Conservation (phyloP, 2,797 vertebrate genomes). For the Fratercula arctica region DNA sequence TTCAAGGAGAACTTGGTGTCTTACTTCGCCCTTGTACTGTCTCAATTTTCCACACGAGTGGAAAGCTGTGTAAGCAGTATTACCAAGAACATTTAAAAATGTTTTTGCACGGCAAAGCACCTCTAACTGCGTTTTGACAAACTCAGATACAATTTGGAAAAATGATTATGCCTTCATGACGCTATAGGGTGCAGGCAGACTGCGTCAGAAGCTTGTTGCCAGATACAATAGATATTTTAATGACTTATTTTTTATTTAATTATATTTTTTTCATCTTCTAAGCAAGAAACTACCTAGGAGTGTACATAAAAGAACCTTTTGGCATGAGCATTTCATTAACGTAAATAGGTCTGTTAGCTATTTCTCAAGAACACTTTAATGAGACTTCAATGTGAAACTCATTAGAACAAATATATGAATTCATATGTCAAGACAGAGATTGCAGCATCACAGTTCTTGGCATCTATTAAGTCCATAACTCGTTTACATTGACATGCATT, state of each 20-base stretch:
- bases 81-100: background rate
- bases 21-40: background rate
- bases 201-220: background rate
- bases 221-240: constrained; percentile 41
- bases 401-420: constrained; percentile 74
- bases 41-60: constrained; percentile 11
- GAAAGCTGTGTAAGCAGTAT: background rate
- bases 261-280: constrained; percentile 19
- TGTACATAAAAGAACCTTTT: constrained; percentile 48
- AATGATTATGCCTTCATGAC: background rate
- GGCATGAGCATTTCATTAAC: constrained; percentile 69
- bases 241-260: constrained; percentile 33
- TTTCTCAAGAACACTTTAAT: constrained; percentile 72
- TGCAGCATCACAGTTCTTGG: constrained; percentile 69
- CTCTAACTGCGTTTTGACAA: constrained; percentile 2
- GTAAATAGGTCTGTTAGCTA: constrained; percentile 70
- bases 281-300: constrained; percentile 36
- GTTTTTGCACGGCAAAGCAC: background rate
- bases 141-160: background rate
- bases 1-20: background rate
- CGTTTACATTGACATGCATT: constrained; percentile 74
- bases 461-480: constrained; percentile 79
- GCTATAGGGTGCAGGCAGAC: background rate
- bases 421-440: constrained; percentile 75
- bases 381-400: constrained; percentile 74